Base-by-base conservation (phyloP, 2,888 invertebrate genomes). In the Agapostemon virescens region DNA sequence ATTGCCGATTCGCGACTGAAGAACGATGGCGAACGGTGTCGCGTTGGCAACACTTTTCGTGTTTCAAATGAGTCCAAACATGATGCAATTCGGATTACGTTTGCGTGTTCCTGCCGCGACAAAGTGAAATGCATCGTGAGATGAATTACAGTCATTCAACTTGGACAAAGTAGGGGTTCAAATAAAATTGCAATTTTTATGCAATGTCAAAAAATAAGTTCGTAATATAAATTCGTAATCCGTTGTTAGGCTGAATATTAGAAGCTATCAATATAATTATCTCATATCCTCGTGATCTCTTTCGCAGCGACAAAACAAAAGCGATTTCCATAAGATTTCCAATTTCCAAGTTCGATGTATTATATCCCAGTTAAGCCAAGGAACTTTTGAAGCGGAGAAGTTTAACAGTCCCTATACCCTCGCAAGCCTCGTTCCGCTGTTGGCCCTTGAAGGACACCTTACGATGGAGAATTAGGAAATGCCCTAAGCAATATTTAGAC, bases 281-380 rank as follows among this genome's bases (percentile, higher is more conserved):
- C 36, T 11, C 17, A 20, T 20, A 33, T 11, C 2, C n/a, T 20
- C 36, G 1, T 63, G 36, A n/a, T 33, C 36, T n/a, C 20, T 36
- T 26, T n/a, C 11, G 63, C 33, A 11, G 33, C 20, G 4, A 11
- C 20, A n/a, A 63, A n/a, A 11, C 33, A 33, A 33, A 63, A 20
- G 36, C 3, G 11, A 33, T 30, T n/a, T n/a, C 30, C 63, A 20
- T 36, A 36, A 36, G 63, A 36, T 36, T n/a, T 36, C 63, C 20
- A 63, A 36, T 63, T 63, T 63, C 20, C 63, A 58, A 58, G 17
- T 58, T 30, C 58, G 58, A 58, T 58, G 30, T 17, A 58, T 58
- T 58, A 58, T 30, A 30, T 58, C 58, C 23, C 17, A 7, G 58
- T 58, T 58, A 58, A 58, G 58, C 36, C 20, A 36, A 63, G n/a